These are phyloP conservation scores for Habrosyne pyritoides DNA, from an alignment of 2,888 invertebrate species.

Conservation along the genomic window DNA sequence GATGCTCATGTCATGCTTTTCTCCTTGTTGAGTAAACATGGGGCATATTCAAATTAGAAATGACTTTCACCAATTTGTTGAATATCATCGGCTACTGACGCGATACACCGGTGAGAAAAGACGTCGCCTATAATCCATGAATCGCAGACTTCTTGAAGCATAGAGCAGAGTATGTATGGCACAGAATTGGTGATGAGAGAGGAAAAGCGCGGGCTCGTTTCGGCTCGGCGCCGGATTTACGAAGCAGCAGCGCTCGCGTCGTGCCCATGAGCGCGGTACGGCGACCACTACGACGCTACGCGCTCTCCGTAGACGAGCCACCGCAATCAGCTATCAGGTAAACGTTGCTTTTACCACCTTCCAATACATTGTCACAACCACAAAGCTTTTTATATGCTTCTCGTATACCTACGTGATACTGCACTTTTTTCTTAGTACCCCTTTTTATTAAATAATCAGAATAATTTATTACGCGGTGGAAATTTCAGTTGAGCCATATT, in stretches of 20 bases:
- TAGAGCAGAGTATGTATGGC: conserved; percentile 58
- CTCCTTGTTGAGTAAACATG: background rate
- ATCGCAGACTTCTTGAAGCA: conserved; percentile 31
- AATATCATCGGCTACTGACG: background rate
- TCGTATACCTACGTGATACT: background rate
- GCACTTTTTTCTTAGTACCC: too few species aligned
- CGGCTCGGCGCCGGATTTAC: conserved; percentile 85
- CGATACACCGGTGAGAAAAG: conserved; percentile 2
- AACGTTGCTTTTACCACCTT: conserved; percentile 17
- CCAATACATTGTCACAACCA: conserved; percentile 15
- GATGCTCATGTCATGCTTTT: background rate
- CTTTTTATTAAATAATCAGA: too few species aligned
- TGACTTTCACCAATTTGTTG: background rate
- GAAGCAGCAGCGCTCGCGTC: conserved; percentile 63
- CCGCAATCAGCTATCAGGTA: conserved; percentile 78
- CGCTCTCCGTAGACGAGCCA: conserved; percentile 92
- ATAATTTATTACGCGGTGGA: too few species aligned
- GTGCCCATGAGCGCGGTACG: conserved; percentile 69
- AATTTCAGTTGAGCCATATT: too few species aligned
- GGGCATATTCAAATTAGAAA: background rate
- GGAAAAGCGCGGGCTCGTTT: conserved; percentile 70
- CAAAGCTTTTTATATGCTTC: conserved; percentile 10
- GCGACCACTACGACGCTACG: conserved; percentile 88
- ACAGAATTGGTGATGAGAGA: conserved; percentile 61
- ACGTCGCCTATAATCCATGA: conserved; percentile 22